Evolutionary conservation across 2,888 invertebrate genomes (phyloP), one percentile per base, ranked within the genome.

Genomic region (Schizaphis graminum): DNA sequence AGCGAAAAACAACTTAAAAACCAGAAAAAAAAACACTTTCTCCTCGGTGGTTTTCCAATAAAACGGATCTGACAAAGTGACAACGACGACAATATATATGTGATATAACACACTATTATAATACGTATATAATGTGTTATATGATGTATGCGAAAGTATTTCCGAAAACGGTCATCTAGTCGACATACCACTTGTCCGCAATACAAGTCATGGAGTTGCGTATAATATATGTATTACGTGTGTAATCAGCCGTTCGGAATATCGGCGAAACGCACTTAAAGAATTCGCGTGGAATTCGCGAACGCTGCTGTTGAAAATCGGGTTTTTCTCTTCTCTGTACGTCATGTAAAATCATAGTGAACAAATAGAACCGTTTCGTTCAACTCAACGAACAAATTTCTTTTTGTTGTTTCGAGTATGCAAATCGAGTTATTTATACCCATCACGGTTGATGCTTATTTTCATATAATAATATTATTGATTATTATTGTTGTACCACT

Each of bases 121-220:
- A 77, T 77, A 21, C 21, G 21, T 35, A 35, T 21, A 35, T 35
- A 7, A 67, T 35, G 35, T 35, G n/a, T 5, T 35, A 21, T 77
- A 24, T 77, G n/a, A 77, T 77, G 35, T 35, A 77, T 77, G 77
- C 35, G 77, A 77, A 77, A 35, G 35, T 77, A 77, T 77, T 77
- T 77, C 77, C 35, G 35, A 77, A n/a, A 77, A 77, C 77, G 77
- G 35, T 77, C 77, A 77, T 77, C 35, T 77, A 35, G 77, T 77
- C 77, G 35, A 77, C 77, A 77, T 77, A 77, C 77, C 77, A 21
- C 77, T 77, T 77, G 77, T 77, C 77, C 77, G 35, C 77, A 77
- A 77, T 77, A 77, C 35, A 77, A 77, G 77, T 35, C 77, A 21
- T 35, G 77, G 77, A 77, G 8, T 77, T 35, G 77, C 35, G 77